Evolutionary conservation across 2,888 invertebrate genomes (phyloP).

Genomic region (Himalopsyche kuldschensis): DNA sequence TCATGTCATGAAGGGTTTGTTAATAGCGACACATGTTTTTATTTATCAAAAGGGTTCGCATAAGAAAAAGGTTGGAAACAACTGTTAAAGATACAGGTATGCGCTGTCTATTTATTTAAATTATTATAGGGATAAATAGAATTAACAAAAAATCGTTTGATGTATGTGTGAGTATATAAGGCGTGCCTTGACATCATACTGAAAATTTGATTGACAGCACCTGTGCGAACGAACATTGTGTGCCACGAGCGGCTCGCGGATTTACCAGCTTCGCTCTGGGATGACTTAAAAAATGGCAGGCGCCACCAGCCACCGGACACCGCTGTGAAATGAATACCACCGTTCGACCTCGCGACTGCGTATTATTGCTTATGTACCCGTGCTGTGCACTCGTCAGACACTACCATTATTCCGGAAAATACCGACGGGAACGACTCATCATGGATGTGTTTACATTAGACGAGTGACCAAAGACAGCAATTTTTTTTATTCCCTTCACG

Average conservation of each 20-base stretch:
- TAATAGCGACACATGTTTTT: too few relatives aligned
- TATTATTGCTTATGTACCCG: not conserved
- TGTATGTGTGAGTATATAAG: too few relatives aligned
- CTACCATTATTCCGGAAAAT: not conserved
- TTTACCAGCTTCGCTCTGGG: not conserved
- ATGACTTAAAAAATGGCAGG: conserved; percentile 22
- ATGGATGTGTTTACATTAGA: too few relatives aligned
- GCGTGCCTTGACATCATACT: not conserved
- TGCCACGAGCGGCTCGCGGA: conserved; percentile 16
- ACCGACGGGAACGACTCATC: not conserved
- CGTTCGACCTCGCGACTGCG: not conserved
- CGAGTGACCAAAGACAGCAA: too few relatives aligned
- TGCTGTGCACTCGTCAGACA: not conserved
- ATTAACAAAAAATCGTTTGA: too few relatives aligned
- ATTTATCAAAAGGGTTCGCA: too few relatives aligned
- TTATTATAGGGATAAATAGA: too few relatives aligned
- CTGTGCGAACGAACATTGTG: not conserved
- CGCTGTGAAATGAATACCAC: not conserved
- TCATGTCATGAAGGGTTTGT: too few relatives aligned
- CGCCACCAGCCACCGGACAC: conserved; percentile 25
- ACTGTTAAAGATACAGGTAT: too few relatives aligned
- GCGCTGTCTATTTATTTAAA: too few relatives aligned
- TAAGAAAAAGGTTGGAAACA: too few relatives aligned
- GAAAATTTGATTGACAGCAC: not conserved
- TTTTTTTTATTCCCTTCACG: too few relatives aligned